phyloP scores from a whole-genome alignment of 2,797 vertebrate species.

The Macropus fuliginosus region DNA sequence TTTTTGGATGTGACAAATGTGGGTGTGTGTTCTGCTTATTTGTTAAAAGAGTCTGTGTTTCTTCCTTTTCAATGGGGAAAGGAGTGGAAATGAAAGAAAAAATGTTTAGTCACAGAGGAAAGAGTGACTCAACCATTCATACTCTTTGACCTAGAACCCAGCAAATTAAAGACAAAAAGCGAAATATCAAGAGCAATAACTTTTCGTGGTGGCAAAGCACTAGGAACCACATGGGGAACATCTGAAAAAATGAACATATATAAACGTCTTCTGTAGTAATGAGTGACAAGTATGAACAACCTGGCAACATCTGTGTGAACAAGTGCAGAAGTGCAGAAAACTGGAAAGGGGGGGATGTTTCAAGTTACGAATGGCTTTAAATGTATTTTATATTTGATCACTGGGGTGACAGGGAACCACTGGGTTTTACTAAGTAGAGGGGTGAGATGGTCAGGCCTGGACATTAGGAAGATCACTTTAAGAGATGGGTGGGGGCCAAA shows the following conservation, averaged over 20 bases:
- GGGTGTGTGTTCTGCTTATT: neutral
- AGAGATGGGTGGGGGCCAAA: too few species aligned
- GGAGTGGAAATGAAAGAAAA: neutral
- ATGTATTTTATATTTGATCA: too few species aligned
- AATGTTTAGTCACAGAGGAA: neutral
- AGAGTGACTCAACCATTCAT: neutral
- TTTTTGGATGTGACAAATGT: neutral
- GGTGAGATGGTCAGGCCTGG: too few species aligned
- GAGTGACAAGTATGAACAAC: neutral
- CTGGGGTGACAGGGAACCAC: too few species aligned
- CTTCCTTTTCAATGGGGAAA: neutral
- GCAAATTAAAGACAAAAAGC: neutral
- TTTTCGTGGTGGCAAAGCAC: neutral
- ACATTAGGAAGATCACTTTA: too few species aligned
- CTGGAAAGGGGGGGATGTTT: too few species aligned
- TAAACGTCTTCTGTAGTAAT: neutral
- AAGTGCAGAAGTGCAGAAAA: neutral
- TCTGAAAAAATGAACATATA: neutral
- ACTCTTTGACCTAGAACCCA: neutral
- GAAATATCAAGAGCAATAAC: neutral
- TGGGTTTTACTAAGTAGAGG: too few species aligned
- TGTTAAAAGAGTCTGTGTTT: neutral
- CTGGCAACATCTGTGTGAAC: neutral
- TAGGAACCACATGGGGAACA: neutral
- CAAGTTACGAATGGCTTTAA: too few species aligned